Base-by-base conservation (phyloP, 37 sponge, comb jelly and placozoan species). In the Crambe crambe region DNA sequence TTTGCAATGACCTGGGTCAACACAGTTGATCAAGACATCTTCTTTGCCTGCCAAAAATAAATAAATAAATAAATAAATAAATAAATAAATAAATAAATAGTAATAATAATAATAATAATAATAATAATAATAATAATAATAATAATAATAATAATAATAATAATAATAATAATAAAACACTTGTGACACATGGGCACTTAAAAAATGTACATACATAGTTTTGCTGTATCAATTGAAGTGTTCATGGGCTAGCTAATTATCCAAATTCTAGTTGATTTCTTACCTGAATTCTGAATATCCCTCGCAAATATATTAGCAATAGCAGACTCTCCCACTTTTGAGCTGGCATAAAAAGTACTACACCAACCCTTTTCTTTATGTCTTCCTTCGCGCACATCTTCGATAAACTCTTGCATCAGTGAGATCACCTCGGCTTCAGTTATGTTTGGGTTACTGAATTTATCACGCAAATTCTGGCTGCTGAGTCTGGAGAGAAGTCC, bases 401-500 rank as follows among this genome's bases (percentile, higher is more conserved):
- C 39, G 12, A 92, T 66, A 58, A 88, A 96, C 83, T 92, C 71
- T 1, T 88, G 43, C 88, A 90, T 85, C 41, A 96, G 76, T 0
- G 77, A 35, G 9, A 87, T 68, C 29, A 96, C 68, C 25, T 71
- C 89, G 0, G 59, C 84, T 57, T 92, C 97, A 25, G 97, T 81
- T 6, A 89, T 58, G 20, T 31, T 23, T 36, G 90, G 87, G 31
- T 76, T 69, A 3, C 61, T 60, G 47, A 94, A 89, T 37, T 72
- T 69, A 2, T 85, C 67, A n/a, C 72, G 82, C 42, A 81, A 59
- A 23, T 42, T 36, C 0, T 54, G 20, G 9, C 56, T 78, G 25
- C 21, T 30, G 0, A 89, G 56, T 31, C 42, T 58, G 2, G 40
- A 37, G 15, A 95, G 56, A 0, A 15, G 36, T 0, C 93, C 89